phyloP scores from a whole-genome alignment of 2,113 vertebrate genomes.

The Patagioenas fasciata region DNA sequence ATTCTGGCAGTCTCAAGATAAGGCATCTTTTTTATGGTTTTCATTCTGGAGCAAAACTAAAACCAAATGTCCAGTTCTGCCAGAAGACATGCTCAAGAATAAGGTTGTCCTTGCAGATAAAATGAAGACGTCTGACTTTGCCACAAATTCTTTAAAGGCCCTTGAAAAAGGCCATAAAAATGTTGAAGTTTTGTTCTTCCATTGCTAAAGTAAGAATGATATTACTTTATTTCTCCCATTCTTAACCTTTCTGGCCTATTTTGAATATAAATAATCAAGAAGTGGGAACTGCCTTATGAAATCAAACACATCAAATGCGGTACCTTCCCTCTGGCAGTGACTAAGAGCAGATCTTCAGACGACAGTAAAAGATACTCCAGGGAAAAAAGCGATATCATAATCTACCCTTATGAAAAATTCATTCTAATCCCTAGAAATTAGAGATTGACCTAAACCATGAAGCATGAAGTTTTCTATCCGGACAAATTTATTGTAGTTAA shows the following conservation, averaged over 20 bases:
- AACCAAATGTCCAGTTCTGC: not conserved
- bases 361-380: not conserved
- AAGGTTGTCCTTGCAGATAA: not conserved
- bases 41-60: not conserved
- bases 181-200: not conserved
- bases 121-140: not conserved
- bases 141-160: not conserved
- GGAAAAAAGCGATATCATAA: not conserved
- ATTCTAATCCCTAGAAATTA: constrained; percentile 54
- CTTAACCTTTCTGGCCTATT: constrained; percentile 5
- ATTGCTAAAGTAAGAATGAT: not conserved
- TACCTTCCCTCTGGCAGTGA: constrained; percentile 39
- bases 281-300: not conserved
- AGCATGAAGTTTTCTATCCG: not conserved
- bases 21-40: not conserved
- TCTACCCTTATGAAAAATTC: constrained; percentile 8
- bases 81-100: not conserved
- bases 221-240: not conserved
- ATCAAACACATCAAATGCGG: constrained; percentile 31
- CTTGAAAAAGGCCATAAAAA: not conserved
- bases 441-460: constrained; percentile 23
- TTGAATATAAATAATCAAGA: constrained; percentile 2
- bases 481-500: constrained; percentile 18
- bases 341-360: constrained; percentile 17
- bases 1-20: not conserved